Evolutionary conservation across 2,113 vertebrate genomes (phyloP), one percentile per base, ranked within the genome.

Genomic region (Mesembrinibis cayennensis): DNA sequence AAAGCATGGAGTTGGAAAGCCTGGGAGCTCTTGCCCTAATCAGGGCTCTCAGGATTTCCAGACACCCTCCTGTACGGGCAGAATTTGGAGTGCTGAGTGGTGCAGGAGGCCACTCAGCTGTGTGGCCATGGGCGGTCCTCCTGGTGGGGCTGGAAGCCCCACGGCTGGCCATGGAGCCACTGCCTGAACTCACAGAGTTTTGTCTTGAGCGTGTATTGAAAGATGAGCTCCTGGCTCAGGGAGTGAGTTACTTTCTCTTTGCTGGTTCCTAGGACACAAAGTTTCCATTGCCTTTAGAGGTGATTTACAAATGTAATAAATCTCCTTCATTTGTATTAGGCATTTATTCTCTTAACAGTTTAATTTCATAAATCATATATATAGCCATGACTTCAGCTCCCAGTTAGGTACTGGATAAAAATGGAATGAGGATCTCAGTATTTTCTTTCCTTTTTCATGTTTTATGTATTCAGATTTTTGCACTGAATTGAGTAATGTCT

Each of bases 61-160:
- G 32, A 9, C 6, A 63, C 3, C 5, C 13, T 30, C 8, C 8
- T 34, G 18, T 4, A 7, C 1, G 7, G 42, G 36, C 27, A 70
- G 59, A 59, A 26, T 81, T 65, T 65, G 49, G 49, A 42, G n/a
- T 13, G 9, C n/a, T 18, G 66, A 34, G 16, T 50, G 0, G 0
- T n/a, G 50, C 32, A 81, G 62, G 53, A 58, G 42, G 50, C n/a
- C 67, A 8, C 18, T 7, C 3, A 50, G 30, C 32, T 70, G 53
- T 8, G 8, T 72, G 47, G 29, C 38, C 56, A 45, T 0, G 0
- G 9, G 1, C 36, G n/a, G 6, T 40, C 25, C 44, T 44, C 25
- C 38, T 30, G 29, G 1, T 16, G 47, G 49, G 72, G 16, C 50
- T 50, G 23, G 40, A 53, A 78, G 6, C 29, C 30, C 38, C 29